Base-by-base conservation (phyloP, 2,797 vertebrate genomes). In the Manis crassicaudata region DNA sequence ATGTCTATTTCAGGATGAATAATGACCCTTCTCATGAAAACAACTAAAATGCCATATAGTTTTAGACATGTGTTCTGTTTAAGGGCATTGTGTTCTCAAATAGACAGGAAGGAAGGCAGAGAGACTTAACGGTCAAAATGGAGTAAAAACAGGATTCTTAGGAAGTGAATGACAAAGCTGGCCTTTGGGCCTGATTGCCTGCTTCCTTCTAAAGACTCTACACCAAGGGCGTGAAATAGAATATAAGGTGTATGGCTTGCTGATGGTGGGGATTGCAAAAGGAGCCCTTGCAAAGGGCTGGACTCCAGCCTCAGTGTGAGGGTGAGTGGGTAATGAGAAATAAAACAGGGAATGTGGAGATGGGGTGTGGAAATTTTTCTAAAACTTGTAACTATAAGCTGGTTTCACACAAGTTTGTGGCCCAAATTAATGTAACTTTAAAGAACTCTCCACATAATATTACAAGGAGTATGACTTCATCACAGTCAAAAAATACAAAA, bases 241-340 rank as follows among this genome's bases (percentile, higher is more conserved):
- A 40, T 21, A 50, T 12, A 77, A 46, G 0, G 0, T 16, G 25
- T 27, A 56, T 32, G 2, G 14, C 27, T n/a, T 25, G 32, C 35
- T 73, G 23, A 79, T 4, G 13, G 35, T 35, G 5, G 40, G 37
- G 0, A n/a, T 10, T 14, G 3, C 16, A 56, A 56, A 29, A 12
- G 46, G 56, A 73, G 40, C 5, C 23, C 88, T 16, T 9, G 29
- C 25, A 75, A 65, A 62, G 35, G 54, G 17, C 43, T 16, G 8
- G 21, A 54, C 14, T 18, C 11, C 32, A 72, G 77, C 56, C n/a
- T 60, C 37, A 37, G n/a, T 7, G 35, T 58, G 23, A 62, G 2
- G 12, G 50, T 37, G 43, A 85, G 25, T 29, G 73, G 88, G 65
- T 68, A 72, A 65, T 11, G 21, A 73, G 86, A 72, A 75, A 35